Percentiles rank a stretch among this genome's conserved stretches.
These are phyloP conservation scores for Rotaria socialis DNA, from an alignment of 2,888 invertebrate genomes.

Conservation along the genomic window DNA sequence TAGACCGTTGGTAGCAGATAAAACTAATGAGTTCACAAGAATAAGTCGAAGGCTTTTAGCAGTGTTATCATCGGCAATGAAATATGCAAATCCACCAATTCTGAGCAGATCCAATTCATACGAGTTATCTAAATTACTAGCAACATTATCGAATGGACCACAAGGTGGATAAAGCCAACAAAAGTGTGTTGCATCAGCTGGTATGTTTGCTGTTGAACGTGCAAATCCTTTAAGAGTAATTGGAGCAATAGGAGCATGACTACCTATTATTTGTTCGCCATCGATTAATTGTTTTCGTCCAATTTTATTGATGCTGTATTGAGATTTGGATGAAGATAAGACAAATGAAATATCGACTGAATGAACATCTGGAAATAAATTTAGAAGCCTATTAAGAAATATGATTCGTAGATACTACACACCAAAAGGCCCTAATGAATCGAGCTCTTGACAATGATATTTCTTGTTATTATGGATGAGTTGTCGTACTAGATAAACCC, in stretches of 20 bases:
- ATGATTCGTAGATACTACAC: not conserved
- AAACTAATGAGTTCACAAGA: not conserved
- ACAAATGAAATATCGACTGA: not conserved
- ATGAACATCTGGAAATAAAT: not conserved
- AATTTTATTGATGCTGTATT: not conserved
- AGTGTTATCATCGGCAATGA: not conserved
- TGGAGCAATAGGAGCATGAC: not conserved
- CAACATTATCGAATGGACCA: not conserved
- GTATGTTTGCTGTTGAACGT: not conserved
- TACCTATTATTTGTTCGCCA: not conserved
- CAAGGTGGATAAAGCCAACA: conserved; percentile 8
- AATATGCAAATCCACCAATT: conserved; percentile 6
- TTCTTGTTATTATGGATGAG: not conserved
- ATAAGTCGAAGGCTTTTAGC: not conserved
- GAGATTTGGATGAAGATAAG: not conserved
- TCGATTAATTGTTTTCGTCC: not conserved
- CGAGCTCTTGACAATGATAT: not conserved
- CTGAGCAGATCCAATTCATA: not conserved
- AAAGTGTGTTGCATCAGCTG: not conserved
- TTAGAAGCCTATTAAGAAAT: not conserved
- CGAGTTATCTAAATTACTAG: not conserved
- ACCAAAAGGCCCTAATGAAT: not conserved
- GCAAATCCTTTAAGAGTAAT: not conserved
- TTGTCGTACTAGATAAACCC: not conserved
- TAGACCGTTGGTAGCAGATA: not conserved